These are phyloP conservation scores for Epinotia bilunana DNA, from an alignment of 2,888 invertebrate species.

Conservation along the genomic window DNA sequence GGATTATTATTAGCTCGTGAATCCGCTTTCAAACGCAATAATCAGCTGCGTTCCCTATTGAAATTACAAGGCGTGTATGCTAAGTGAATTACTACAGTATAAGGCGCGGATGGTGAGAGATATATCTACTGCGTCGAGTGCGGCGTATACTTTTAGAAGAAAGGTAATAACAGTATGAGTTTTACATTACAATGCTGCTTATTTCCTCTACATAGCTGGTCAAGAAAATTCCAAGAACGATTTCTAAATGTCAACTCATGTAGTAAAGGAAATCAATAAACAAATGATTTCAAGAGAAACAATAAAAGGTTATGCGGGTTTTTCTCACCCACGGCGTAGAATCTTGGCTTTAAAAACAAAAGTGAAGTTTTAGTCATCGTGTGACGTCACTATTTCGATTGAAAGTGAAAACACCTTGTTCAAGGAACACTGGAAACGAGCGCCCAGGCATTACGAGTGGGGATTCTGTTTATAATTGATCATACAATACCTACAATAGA, in stretches of 20 bases:
- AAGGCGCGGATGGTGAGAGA: constrained; percentile 28
- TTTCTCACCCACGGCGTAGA: constrained; percentile 44
- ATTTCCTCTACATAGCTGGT: neutral
- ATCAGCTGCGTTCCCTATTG: constrained; percentile 36
- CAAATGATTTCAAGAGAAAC: constrained; percentile 32
- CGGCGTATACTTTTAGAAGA: neutral
- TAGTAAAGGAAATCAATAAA: constrained; percentile 35
- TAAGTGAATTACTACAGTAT: constrained; percentile 39
- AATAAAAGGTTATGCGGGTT: constrained; percentile 36
- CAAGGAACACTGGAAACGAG: constrained; percentile 9
- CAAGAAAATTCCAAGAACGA: constrained; percentile 10
- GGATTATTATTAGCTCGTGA: constrained; percentile 39
- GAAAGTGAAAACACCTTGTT: constrained; percentile 31
- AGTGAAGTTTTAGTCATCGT: constrained; percentile 25
- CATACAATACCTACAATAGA: too few species aligned
- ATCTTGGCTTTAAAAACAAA: constrained; percentile 30
- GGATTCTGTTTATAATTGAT: neutral
- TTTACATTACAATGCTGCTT: neutral
- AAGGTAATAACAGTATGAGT: constrained; percentile 1
- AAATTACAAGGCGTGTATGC: constrained; percentile 33
- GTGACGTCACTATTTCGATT: constrained; percentile 13
- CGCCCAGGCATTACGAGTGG: neutral
- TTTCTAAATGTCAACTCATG: constrained; percentile 35
- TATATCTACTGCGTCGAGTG: constrained; percentile 11
- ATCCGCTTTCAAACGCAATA: constrained; percentile 41